A percentile compares a stretch with the other conserved stretches of the same genome.
These are phyloP conservation scores for Benthosema pterotum DNA, from an alignment of 2,797 vertebrate genomes.

Conservation along the genomic window DNA sequence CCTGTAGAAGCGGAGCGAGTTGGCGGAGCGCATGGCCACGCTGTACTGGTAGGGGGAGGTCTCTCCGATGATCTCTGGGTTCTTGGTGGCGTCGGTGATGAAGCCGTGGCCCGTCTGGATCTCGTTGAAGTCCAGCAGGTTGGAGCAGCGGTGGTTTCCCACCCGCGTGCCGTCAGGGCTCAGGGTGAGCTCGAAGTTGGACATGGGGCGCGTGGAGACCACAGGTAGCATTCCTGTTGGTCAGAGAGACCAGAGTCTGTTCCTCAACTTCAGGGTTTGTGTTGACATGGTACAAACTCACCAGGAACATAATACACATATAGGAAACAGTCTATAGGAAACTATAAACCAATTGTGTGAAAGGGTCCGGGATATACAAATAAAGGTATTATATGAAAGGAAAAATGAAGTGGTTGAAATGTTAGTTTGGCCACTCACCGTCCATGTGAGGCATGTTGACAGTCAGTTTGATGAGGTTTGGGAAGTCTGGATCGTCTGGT, in stretches of 20 bases:
- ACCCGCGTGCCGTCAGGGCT: conserved; percentile 85
- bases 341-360: too few species aligned
- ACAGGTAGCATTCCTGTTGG: conserved; percentile 85
- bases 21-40: conserved; percentile 75
- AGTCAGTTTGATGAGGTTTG: conserved; percentile 84
- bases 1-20: conserved; percentile 85
- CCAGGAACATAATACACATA: too few species aligned
- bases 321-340: too few species aligned
- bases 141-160: conserved; percentile 89
- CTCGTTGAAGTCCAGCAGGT: conserved; percentile 87
- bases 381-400: too few species aligned
- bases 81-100: conserved; percentile 84
- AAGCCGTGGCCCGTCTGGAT: conserved; percentile 86
- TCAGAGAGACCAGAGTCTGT: neutral
- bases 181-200: conserved; percentile 87
- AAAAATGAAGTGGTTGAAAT: too few species aligned
- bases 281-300: too few species aligned
- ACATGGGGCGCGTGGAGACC: conserved; percentile 83
- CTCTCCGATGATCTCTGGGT: conserved; percentile 85
- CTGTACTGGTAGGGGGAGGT: conserved; percentile 85
- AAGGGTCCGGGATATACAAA: too few species aligned
- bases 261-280: too few species aligned
- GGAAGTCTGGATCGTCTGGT: conserved; percentile 84
- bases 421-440: conserved; percentile 64
- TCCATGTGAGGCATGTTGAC: conserved; percentile 89